Evolutionary conservation across 2,113 vertebrate species (phyloP).

Genomic region (Hepsetus odoe): DNA sequence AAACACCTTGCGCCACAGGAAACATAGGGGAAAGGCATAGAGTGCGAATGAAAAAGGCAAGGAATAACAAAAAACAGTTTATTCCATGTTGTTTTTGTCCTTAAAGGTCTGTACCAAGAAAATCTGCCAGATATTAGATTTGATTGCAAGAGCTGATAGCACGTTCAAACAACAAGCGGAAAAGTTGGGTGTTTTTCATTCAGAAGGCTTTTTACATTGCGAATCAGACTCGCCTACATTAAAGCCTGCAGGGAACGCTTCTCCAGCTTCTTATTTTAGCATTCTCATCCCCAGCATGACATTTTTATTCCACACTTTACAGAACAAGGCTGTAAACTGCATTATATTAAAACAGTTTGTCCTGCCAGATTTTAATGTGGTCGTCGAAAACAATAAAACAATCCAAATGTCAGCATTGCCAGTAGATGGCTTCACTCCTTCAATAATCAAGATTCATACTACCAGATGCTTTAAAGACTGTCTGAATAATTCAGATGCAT

Average conservation of each 20-base stretch:
- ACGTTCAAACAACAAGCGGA: constrained; percentile 15
- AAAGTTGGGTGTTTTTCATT: constrained; percentile 48
- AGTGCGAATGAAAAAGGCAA: constrained; percentile 57
- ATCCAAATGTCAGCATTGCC: constrained; percentile 44
- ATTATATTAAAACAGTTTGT: constrained; percentile 54
- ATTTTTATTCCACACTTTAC: constrained; percentile 54
- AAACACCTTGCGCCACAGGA: constrained; percentile 73
- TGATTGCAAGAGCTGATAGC: constrained; percentile 47
- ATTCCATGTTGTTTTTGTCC: constrained; percentile 33
- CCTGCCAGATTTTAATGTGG: constrained; percentile 43
- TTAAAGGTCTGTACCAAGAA: constrained; percentile 37
- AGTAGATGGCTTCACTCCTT: not conserved
- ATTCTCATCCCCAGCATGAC: constrained; percentile 51
- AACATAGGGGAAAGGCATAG: constrained; percentile 58
- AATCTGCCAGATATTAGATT: constrained; percentile 42
- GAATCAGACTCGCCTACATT: constrained; percentile 31
- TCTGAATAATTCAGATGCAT: not conserved
- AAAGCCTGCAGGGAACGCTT: constrained; percentile 54
- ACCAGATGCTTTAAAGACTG: not conserved
- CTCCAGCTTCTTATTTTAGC: constrained; percentile 59
- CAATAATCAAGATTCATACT: constrained; percentile 29
- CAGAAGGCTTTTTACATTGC: constrained; percentile 52
- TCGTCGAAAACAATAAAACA: constrained; percentile 46
- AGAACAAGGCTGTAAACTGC: constrained; percentile 41
- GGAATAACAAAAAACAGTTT: constrained; percentile 61